Conservation (phyloP, 2,113 vertebrate species). For the Gallinago media region DNA sequence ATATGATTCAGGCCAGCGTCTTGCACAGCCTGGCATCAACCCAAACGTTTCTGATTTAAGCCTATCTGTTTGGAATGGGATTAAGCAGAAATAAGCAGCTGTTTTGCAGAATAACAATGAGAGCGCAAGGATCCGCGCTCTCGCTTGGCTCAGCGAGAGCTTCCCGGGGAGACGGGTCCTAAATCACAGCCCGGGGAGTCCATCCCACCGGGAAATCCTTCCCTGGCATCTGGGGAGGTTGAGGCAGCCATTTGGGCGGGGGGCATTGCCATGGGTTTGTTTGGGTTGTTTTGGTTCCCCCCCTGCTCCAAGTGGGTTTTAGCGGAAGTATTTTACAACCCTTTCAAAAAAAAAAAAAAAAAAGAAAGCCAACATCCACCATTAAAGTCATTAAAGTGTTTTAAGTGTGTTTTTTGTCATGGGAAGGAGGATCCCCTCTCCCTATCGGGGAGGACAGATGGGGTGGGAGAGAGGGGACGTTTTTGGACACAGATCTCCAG, state of each 20-base stretch:
- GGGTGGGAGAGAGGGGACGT: fast-evolving
- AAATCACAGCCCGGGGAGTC: neutral
- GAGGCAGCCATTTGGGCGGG: neutral
- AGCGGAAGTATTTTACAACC: neutral
- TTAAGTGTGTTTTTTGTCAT: fast-evolving
- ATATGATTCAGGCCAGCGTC: neutral
- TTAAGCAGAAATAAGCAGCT: neutral
- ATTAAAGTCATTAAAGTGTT: too few species aligned
- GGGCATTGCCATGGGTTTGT: neutral
- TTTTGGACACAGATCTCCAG: fast-evolving
- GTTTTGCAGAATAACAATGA: neutral
- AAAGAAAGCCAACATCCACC: neutral
- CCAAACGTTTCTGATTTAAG: neutral
- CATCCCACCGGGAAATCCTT: neutral
- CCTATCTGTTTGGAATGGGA: neutral
- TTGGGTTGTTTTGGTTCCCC: neutral
- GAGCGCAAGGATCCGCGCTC: neutral
- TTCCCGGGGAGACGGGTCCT: neutral
- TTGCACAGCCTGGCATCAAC: neutral
- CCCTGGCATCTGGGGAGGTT: neutral
- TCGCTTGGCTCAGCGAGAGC: neutral
- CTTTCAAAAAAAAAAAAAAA: neutral
- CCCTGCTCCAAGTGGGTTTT: neutral
- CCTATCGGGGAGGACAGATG: neutral
- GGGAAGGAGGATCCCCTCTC: neutral